Evolutionary conservation across 2,888 invertebrate species (phyloP), one percentile per base, ranked within the genome.

Genomic region (Leptopilina syphax): DNA sequence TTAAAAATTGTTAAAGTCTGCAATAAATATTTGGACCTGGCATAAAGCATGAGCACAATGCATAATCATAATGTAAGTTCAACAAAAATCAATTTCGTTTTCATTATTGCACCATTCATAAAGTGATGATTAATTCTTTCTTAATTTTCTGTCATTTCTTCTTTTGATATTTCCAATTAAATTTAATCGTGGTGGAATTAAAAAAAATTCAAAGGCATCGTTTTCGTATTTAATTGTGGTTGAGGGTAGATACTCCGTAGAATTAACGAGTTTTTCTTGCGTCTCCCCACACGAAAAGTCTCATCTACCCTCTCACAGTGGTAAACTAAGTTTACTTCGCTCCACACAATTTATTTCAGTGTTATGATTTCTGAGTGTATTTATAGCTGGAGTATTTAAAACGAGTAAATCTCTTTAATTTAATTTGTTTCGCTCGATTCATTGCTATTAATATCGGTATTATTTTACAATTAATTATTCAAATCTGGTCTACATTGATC

Each of bases 221-320:
- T 24, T 68, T 50, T 10, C 18, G 24, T 47, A 68, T 47, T 47
- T 68, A 68, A 47, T 68, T 68, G 47, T 24, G 18, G 68, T 24
- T 10, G n/a, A 50, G 47, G 47, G 68, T 50, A 9, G 68, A 68
- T 47, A 50, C n/a, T 18, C 47, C 47, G 47, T 47, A 12, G 47
- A 68, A 68, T 50, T 68, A 68, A 68, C 68, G 68, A 68, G 68
- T 68, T 68, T 68, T 68, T 68, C 68, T 50, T 68, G 44, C 47
- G 68, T 50, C 68, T 10, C 67, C 67, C 47, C 47, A 66, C 63
- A 63, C 63, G 63, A 63, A 63, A 63, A 66, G 66, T 66, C 41
- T 13, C 66, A 44, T 66, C 66, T 9, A 67, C 68, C 68, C 47
- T 68, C 47, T 68, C 10, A 18, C 18, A 18, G 47, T 68, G 6